A percentile compares a stretch with the other conserved stretches of the same genome.
Evolutionary conservation across 1,140 invertebrate genomes (phyloP).

Genomic region (Adoxophyes honmai): DNA sequence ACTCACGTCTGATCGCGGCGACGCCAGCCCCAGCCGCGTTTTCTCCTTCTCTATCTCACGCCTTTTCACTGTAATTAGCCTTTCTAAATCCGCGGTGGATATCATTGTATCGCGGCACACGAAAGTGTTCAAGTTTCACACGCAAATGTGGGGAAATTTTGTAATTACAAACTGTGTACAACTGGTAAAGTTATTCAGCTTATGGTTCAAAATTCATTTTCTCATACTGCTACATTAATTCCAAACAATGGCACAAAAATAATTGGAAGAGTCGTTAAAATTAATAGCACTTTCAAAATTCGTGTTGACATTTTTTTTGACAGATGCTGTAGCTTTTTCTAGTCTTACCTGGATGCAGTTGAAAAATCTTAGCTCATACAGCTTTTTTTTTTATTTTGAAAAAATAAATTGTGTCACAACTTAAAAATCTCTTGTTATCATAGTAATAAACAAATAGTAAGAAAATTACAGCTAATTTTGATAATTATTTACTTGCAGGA

Average conservation of each 20-base stretch:
- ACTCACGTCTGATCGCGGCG: slow-evolving; percentile 36
- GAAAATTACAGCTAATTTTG: no score
- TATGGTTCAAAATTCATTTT: neutral
- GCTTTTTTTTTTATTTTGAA: no score
- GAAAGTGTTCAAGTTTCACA: slow-evolving; percentile 34
- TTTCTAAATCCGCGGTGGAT: slow-evolving; percentile 65
- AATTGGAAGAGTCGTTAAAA: neutral
- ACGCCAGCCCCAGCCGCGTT: slow-evolving; percentile 45
- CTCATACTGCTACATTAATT: no score
- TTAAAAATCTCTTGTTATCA: no score
- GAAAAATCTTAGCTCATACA: no score
- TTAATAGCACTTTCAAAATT: neutral
- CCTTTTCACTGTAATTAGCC: slow-evolving; percentile 62
- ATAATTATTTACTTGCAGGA: no score
- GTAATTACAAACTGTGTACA: neutral
- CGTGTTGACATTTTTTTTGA: slow-evolving; percentile 1
- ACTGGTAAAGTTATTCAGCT: neutral
- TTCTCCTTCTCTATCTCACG: slow-evolving; percentile 66
- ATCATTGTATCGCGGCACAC: slow-evolving; percentile 42
- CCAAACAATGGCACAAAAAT: neutral
- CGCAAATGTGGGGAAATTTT: slow-evolving; percentile 42
- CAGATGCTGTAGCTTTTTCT: no score
- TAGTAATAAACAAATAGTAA: no score
- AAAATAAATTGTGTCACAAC: no score
- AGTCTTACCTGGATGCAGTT: no score